These are phyloP conservation scores for Oceanites oceanicus DNA, from an alignment of 2,113 vertebrate genomes.

Conservation along the genomic window DNA sequence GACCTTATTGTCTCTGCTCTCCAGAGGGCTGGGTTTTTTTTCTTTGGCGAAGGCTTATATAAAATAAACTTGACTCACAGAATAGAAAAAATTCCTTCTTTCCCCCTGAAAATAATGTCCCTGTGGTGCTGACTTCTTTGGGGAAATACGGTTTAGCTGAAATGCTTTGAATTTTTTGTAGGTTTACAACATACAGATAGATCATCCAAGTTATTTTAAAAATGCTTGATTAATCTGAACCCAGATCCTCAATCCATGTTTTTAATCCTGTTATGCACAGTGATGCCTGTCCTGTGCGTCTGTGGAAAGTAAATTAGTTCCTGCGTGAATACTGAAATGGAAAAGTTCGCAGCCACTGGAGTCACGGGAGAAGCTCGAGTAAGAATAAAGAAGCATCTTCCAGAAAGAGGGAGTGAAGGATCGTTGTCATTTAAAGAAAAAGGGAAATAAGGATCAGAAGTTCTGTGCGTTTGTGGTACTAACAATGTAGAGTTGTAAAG, in stretches of 20 bases:
- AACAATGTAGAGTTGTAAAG: background rate
- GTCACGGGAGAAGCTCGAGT: background rate
- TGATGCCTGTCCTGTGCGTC: background rate
- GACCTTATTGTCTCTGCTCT: background rate
- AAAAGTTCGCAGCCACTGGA: background rate
- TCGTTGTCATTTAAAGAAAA: background rate
- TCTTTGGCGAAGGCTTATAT: background rate
- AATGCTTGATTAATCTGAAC: background rate
- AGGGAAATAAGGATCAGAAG: background rate
- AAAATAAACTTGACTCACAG: background rate
- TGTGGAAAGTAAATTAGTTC: background rate
- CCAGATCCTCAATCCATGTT: background rate
- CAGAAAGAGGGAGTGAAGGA: background rate
- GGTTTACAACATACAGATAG: background rate
- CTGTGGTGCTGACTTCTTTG: background rate
- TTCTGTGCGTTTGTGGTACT: background rate
- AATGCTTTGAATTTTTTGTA: background rate
- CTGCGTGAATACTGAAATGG: background rate
- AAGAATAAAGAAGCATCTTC: background rate
- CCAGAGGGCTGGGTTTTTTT: background rate
- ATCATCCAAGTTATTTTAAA: background rate
- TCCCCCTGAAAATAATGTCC: background rate
- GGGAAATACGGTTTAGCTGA: background rate
- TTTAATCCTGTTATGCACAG: background rate
- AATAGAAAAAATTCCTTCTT: background rate